Percentiles rank a stretch among this genome's conserved stretches.
These are phyloP conservation scores for Corythucha ciliata DNA, from an alignment of 2,888 invertebrate species.

Conservation along the genomic window DNA sequence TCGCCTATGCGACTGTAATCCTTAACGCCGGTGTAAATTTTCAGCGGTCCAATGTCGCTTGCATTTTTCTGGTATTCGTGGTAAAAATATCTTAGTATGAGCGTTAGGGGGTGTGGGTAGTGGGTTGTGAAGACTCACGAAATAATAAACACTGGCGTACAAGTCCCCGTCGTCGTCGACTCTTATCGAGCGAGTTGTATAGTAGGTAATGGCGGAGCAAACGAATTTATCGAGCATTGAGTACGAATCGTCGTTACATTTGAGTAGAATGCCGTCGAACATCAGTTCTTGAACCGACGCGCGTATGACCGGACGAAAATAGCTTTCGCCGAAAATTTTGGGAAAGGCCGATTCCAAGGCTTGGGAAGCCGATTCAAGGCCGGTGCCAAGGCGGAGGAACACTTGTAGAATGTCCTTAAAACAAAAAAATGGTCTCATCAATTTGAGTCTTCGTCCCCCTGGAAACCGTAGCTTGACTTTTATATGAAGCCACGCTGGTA, in stretches of 20 bases:
- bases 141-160: constrained; percentile 4
- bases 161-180: constrained; percentile 15
- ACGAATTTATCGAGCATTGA: constrained; percentile 1
- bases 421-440: not conserved
- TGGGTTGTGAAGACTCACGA: constrained; percentile 10
- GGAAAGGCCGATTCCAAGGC: too few relatives aligned
- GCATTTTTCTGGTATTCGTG: constrained; percentile 18
- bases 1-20: constrained; percentile 20
- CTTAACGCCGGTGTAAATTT: constrained; percentile 22
- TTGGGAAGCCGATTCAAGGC: too few relatives aligned
- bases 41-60: constrained; percentile 8
- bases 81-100: not conserved
- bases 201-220: constrained; percentile 19
- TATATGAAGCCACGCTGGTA: too few relatives aligned
- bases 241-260: constrained; percentile 1
- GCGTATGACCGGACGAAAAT: too few relatives aligned
- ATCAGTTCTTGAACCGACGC: constrained; percentile 25
- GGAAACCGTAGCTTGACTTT: too few relatives aligned
- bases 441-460: not conserved
- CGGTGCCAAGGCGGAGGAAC: too few relatives aligned
- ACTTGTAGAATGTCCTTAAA: too few relatives aligned
- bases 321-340: too few relatives aligned
- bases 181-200: not conserved
- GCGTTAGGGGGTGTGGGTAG: not conserved
- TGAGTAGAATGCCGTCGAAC: constrained; percentile 30